Conservation (phyloP, 2,113 vertebrate species). For the Phyllostomus hastatus region DNA sequence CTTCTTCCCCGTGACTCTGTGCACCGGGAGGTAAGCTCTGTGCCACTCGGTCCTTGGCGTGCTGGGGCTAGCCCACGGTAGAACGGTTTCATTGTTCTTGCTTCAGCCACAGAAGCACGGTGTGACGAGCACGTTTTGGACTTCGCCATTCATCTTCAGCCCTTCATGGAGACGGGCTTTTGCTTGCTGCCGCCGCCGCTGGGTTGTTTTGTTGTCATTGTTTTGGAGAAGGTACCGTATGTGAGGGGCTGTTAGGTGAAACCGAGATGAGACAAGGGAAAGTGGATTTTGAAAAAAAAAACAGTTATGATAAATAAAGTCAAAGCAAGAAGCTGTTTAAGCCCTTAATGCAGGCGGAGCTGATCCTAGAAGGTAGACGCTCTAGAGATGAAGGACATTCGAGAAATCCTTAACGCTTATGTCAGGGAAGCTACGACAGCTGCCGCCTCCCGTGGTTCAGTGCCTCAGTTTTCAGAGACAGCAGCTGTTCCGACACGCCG, state of each 20-base stretch:
- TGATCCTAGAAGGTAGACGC: neutral
- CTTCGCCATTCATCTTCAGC: neutral
- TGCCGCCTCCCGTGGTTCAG: neutral
- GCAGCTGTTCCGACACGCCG: constrained; percentile 48
- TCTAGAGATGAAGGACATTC: neutral
- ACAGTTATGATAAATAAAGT: neutral
- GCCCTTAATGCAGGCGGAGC: neutral
- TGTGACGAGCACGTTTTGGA: neutral
- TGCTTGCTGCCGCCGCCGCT: neutral
- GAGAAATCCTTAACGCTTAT: constrained; percentile 9
- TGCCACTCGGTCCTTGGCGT: neutral
- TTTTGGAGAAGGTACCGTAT: neutral
- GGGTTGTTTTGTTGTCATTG: neutral
- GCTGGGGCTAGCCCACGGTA: neutral
- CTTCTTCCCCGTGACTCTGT: neutral
- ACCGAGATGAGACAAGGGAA: neutral
- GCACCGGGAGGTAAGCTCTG: neutral
- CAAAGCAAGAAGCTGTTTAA: neutral
- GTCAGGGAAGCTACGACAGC: neutral
- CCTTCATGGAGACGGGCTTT: neutral
- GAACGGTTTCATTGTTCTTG: neutral
- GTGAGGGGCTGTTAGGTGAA: neutral
- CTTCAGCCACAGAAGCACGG: neutral
- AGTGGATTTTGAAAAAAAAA: neutral
- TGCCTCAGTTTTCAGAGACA: constrained; percentile 17